These are phyloP conservation scores for Ctenochaetus hawaiiensis DNA, from an alignment of 2,797 vertebrate species.

Conservation along the genomic window DNA sequence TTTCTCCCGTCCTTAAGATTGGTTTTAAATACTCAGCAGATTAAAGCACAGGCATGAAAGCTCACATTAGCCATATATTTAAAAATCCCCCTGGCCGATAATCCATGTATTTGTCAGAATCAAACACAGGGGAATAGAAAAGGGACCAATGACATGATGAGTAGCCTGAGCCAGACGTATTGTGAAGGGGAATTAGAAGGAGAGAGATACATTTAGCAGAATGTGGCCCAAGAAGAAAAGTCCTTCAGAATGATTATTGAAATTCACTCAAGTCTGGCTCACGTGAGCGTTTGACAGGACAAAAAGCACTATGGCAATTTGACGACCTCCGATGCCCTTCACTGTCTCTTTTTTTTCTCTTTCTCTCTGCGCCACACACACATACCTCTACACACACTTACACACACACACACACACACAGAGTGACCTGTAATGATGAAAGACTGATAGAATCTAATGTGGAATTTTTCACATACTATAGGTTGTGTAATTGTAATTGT, in stretches of 20 bases:
- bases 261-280: conserved; percentile 79
- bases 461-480: conserved; percentile 22
- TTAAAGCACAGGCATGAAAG: conserved; percentile 89
- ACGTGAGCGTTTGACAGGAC: conserved; percentile 73
- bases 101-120: conserved; percentile 90
- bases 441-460: conserved; percentile 47
- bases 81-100: conserved; percentile 87
- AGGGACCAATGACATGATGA: conserved; percentile 85
- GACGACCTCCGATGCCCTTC: conserved; percentile 76
- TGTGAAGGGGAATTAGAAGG: conserved; percentile 84
- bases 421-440: conserved; percentile 47
- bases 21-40: conserved; percentile 89
- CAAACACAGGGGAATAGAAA: conserved; percentile 88
- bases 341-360: conserved; percentile 32
- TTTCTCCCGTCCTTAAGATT: conserved; percentile 86
- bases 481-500: conserved; percentile 21
- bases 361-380: conserved; percentile 25
- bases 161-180: conserved; percentile 79
- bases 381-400: background rate
- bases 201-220: conserved; percentile 85
- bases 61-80: conserved; percentile 89
- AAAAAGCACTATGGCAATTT: conserved; percentile 73
- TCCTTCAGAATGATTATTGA: conserved; percentile 85
- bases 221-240: conserved; percentile 80
- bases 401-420: conserved; percentile 16